These are phyloP conservation scores for Cyanoramphus novaezelandiae DNA, from an alignment of 2,113 vertebrate species.

Conservation along the genomic window DNA sequence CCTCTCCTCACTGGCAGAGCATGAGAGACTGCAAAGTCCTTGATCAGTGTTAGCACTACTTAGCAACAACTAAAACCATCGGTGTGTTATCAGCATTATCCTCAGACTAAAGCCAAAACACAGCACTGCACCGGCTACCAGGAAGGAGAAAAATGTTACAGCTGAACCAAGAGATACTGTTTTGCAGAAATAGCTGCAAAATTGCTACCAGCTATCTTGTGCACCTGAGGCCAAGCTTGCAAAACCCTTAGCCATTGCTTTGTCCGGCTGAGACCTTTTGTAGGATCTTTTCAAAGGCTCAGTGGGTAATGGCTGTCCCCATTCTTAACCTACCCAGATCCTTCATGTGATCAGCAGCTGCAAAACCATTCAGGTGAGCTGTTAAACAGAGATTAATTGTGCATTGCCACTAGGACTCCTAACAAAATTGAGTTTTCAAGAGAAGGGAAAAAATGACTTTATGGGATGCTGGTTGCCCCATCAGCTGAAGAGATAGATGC, in stretches of 20 bases:
- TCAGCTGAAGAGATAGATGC: background rate
- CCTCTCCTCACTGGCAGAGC: background rate
- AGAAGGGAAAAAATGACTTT: background rate
- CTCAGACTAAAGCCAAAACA: background rate
- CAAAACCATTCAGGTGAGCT: background rate
- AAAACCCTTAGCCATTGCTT: background rate
- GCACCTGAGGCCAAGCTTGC: background rate
- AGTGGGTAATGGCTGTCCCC: background rate
- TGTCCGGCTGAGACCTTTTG: background rate
- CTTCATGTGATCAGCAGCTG: background rate
- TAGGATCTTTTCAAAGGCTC: background rate
- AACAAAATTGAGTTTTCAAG: background rate
- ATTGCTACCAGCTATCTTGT: background rate
- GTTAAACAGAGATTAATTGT: background rate
- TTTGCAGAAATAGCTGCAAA: background rate
- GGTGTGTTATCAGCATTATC: background rate
- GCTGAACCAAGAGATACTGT: background rate
- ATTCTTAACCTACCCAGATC: background rate
- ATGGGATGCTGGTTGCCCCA: background rate
- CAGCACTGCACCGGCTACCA: background rate
- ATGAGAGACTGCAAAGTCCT: background rate
- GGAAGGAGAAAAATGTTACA: background rate
- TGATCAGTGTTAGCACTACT: background rate
- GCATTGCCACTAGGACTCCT: background rate
- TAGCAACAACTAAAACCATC: background rate